Evolutionary conservation across 2,888 invertebrate genomes (phyloP).

Genomic region (Darwinula stevensoni): DNA sequence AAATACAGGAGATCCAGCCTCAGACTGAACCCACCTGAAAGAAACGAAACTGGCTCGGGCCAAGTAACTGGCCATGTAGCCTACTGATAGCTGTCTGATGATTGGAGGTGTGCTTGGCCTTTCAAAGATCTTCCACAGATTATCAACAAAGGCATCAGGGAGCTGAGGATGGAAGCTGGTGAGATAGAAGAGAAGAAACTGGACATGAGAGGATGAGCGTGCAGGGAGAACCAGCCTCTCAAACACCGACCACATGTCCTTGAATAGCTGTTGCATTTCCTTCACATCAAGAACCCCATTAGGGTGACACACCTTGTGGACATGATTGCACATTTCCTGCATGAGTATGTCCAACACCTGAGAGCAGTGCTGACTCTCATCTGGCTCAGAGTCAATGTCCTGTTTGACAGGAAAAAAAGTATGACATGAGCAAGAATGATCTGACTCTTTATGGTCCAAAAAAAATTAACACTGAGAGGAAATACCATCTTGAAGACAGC

Average conservation of each 20-base stretch:
- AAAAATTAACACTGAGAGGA: no score
- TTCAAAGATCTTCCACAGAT: slow-evolving; percentile 30
- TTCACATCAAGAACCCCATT: no score
- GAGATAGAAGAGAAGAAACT: slow-evolving; percentile 41
- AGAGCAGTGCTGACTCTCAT: no score
- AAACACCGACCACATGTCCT: slow-evolving; percentile 33
- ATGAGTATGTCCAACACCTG: no score
- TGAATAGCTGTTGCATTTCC: no score
- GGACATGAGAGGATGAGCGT: slow-evolving; percentile 45
- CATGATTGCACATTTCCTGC: no score
- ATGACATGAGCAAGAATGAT: no score
- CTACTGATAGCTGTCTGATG: slow-evolving; percentile 33
- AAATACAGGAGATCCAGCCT: neutral
- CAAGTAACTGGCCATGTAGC: slow-evolving; percentile 40
- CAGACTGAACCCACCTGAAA: slow-evolving; percentile 22
- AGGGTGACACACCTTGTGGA: no score
- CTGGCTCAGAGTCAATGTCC: no score
- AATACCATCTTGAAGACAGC: no score
- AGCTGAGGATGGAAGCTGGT: slow-evolving; percentile 28
- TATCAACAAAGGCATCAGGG: slow-evolving; percentile 28
- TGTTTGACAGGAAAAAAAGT: no score
- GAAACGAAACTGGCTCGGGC: slow-evolving; percentile 32
- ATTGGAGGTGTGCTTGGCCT: slow-evolving; percentile 27
- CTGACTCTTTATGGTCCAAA: no score
- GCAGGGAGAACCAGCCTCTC: slow-evolving; percentile 52